These are phyloP conservation scores for Gorsachius magnificus DNA, from an alignment of 2,797 vertebrate genomes.

Conservation along the genomic window DNA sequence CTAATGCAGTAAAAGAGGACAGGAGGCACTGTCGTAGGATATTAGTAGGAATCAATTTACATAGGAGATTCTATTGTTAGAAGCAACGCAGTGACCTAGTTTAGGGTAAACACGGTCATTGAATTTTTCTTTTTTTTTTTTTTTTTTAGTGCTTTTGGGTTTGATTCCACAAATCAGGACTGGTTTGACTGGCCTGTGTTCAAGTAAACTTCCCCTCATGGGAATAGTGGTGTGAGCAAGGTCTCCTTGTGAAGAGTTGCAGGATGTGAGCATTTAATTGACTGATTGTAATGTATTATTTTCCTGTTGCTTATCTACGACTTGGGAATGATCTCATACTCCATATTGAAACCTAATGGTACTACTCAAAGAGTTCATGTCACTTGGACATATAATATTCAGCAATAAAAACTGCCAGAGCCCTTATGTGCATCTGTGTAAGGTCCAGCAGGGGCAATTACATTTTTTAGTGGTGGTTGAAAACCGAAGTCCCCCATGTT, in stretches of 20 bases:
- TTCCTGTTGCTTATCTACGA: not conserved
- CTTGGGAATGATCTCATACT: not conserved
- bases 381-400: not conserved
- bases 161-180: not conserved
- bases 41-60: conserved; percentile 27
- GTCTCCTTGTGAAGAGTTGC: not conserved
- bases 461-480: not conserved
- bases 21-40: not conserved
- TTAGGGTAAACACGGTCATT: conserved; percentile 1
- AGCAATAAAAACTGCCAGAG: conserved; percentile 4
- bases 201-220: conserved; percentile 3
- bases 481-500: not conserved
- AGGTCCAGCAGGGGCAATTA: not conserved
- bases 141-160: not conserved
- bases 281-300: not conserved
- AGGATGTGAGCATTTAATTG: not conserved
- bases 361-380: not conserved
- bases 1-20: conserved; percentile 83
- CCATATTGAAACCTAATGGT: not conserved
- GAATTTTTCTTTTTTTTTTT: not conserved
- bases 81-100: not conserved
- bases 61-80: conserved; percentile 36
- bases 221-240: not conserved
- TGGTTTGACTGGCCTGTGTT: not conserved
- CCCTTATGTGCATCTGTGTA: not conserved